Base-by-base conservation (phyloP, 2,797 vertebrate species). In the Megalops cyprinoides region DNA sequence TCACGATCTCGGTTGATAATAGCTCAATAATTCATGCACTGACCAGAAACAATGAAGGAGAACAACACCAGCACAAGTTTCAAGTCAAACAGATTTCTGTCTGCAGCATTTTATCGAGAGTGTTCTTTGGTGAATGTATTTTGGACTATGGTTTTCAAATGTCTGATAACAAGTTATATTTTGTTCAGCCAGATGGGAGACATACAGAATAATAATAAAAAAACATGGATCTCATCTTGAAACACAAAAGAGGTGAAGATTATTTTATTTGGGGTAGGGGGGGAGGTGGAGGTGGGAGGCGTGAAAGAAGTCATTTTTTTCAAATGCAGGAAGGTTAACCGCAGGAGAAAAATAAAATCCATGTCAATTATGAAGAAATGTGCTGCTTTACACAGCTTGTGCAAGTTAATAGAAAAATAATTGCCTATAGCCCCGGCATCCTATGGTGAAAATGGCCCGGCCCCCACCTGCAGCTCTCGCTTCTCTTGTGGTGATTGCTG, bases 361-460 rank as follows among this genome's bases (percentile, higher is more conserved):
- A 34, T 58, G 75, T 77, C 75, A 77, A 81, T 77, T 77, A 81
- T 39, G 25, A 18, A 69, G 62, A 44, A 48, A 81, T 81, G 60
- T 71, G 75, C 80, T 77, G 74, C 74, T 81, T 76, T 81, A 69
- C 80, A 55, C 56, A 81, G 80, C 56, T 71, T 81, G 75, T 56
- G 80, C 31, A 69, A 56, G 62, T 77, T 81, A 81, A 81, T 77
- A 81, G 60, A 67, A 77, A 71, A 81, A 76, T 77, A 81, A 77
- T 81, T 76, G 75, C 74, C 74, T 81, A 76, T 55, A 81, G 34
- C 58, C 60, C 62, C 69, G 62, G 75, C 9, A 31, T 23, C 49
- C 34, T 69, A 74, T 74, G 76, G 74, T 53, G 80, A 81, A 77
- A 81, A 81, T 77, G 31, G 62, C 75, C 62, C 55, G 25, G 10